Evolutionary conservation across 1,140 invertebrate species (phyloP), one percentile per base, ranked within the genome.

Genomic region (Scaptodrosophila lebanonensis): DNA sequence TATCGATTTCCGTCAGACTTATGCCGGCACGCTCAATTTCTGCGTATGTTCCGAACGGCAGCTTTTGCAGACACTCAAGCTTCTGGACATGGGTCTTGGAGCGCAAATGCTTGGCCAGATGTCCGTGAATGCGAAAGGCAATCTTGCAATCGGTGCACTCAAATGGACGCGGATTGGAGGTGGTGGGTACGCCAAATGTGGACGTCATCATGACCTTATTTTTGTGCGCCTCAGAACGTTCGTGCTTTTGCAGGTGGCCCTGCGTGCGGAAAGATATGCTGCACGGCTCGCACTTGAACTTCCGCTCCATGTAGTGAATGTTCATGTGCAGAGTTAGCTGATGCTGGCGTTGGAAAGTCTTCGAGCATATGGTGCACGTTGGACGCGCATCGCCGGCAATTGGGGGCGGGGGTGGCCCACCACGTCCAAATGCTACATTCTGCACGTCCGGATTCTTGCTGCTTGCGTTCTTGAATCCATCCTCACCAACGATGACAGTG

Each of bases 11-110:
- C 59, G 95, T 97, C 53, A 97, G 89, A 87, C 95, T 95, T 33
- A 96, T 91, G 30, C 95, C 95, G 12, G 93, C 94, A 16, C 95
- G 89, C 87, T 98, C 97, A 77, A 98, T 94, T 88, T 97, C 96
- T 16, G 96, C 96, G 84, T 96, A 98, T 18, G 96, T 95, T n/a
- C 97, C 97, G 83, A 97, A 97, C 0, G 97, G 97, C 53, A 99
- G 87, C 88, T 98, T 98, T 32, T 92, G 94, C 18, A 97, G 87
- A 87, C 95, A 96, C 87, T 98, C 97, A 30, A 99, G 89, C 76
- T 95, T 94, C 92, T 97, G 96, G 15, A 99, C 97, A 84, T 99
- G 98, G 91, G 96, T 95, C 89, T 98, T 98, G 20, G 96, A 98
- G 29, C 97, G 91, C 30, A 99, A 89, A 90, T 99, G 98, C 88